Evolutionary conservation across 2,888 invertebrate species (phyloP).

Genomic region (Leptopilina drosophilae): DNA sequence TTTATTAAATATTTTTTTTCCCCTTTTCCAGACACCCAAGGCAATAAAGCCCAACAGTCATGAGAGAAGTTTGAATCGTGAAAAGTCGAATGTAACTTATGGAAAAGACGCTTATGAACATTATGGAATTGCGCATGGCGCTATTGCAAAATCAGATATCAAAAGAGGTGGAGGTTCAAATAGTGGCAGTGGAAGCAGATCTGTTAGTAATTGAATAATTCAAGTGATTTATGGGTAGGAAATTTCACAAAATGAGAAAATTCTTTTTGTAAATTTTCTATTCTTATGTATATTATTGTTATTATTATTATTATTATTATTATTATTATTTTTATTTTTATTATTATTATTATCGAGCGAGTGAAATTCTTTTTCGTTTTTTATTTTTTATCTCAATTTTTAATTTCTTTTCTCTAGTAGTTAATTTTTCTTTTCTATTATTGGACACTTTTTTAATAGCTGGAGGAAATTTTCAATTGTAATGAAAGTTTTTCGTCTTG

Average conservation of each 20-base stretch:
- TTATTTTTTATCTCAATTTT: not conserved
- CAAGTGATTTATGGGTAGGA: not conserved
- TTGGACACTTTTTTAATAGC: no score
- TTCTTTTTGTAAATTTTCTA: not conserved
- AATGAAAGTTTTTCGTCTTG: not conserved
- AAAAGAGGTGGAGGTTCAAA: slow-evolving; percentile 57
- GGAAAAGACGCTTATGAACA: slow-evolving; percentile 71
- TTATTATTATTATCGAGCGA: not conserved
- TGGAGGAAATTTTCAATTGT: no score
- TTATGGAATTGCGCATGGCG: slow-evolving; percentile 68
- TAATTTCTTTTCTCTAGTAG: not conserved
- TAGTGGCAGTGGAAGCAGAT: slow-evolving; percentile 69
- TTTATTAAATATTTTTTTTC: slow-evolving; percentile 8
- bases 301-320: not conserved
- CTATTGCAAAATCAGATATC: slow-evolving; percentile 56
- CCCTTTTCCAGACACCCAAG: slow-evolving; percentile 40
- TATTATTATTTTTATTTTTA: not conserved
- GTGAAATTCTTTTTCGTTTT: not conserved
- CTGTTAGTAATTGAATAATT: slow-evolving; percentile 66
- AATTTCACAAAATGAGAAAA: not conserved
- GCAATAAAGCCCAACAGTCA: slow-evolving; percentile 12
- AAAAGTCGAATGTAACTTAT: slow-evolving; percentile 50
- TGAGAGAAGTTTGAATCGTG: slow-evolving; percentile 29
- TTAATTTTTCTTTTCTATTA: not conserved
- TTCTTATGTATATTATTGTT: not conserved